phyloP scores from a whole-genome alignment of 2,113 vertebrate species.

The Sylvia atricapilla region DNA sequence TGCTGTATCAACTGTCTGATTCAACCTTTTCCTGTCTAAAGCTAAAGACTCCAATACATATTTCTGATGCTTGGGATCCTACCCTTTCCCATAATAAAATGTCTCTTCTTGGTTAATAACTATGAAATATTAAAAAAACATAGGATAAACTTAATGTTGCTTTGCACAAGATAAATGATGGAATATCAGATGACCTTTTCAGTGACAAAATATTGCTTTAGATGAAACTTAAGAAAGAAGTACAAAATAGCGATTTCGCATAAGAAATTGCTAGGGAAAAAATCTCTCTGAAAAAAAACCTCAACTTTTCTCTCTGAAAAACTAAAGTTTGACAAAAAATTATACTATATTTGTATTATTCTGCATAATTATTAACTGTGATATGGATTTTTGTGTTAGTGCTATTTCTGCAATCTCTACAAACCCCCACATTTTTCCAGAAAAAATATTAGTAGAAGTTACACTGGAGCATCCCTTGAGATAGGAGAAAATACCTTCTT shows the following conservation, averaged over 20 bases:
- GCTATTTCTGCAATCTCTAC: constrained; percentile 12
- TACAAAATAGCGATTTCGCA: not conserved
- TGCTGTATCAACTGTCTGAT: not conserved
- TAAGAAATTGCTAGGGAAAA: not conserved
- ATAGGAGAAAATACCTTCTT: constrained; percentile 67
- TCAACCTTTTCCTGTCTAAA: not conserved
- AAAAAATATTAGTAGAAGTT: constrained; percentile 47
- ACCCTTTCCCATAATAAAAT: not conserved
- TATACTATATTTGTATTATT: constrained; percentile 11
- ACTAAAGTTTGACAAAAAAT: constrained; percentile 13
- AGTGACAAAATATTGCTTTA: not conserved
- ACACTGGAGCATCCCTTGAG: constrained; percentile 62
- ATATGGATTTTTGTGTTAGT: not conserved
- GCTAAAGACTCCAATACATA: not conserved
- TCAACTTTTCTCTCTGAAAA: not conserved
- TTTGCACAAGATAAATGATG: constrained; percentile 2
- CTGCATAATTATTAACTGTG: constrained; percentile 2
- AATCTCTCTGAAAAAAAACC: not conserved
- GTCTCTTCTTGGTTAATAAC: not conserved
- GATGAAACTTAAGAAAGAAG: not conserved
- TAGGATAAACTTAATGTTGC: not conserved
- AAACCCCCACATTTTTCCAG: constrained; percentile 19
- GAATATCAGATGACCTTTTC: not conserved
- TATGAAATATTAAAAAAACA: not conserved
- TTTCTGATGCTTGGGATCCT: not conserved